phyloP scores from a whole-genome alignment of 2,113 vertebrate genomes.

The Chroicocephalus ridibundus region DNA sequence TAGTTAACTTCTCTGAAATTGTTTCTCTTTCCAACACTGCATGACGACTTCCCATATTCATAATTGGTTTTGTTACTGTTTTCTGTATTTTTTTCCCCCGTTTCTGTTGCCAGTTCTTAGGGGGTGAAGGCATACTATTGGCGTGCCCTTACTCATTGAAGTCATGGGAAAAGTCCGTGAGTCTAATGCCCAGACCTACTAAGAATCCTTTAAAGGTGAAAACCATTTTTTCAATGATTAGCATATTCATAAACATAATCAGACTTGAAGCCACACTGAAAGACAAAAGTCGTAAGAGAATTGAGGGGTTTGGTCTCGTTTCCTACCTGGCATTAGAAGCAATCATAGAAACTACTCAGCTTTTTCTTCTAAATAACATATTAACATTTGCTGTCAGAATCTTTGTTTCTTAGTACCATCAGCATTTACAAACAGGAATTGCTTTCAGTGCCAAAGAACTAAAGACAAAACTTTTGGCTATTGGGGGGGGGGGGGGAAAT shows the following conservation, averaged over 20 bases:
- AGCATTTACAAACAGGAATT: neutral
- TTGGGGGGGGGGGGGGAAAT: accelerated
- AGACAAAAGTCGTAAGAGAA: neutral
- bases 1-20: neutral
- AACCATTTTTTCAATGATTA: neutral
- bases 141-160: neutral
- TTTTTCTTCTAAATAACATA: neutral
- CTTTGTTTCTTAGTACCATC: neutral
- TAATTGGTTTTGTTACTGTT: neutral
- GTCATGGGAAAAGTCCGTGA: neutral
- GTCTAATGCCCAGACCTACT: neutral
- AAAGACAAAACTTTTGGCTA: neutral
- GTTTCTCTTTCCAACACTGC: neutral
- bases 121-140: neutral
- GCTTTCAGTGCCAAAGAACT: neutral
- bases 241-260: neutral
- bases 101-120: neutral
- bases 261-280: neutral
- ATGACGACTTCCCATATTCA: neutral
- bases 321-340: neutral
- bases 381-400: neutral
- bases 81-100: neutral
- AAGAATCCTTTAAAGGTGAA: neutral
- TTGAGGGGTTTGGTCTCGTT: neutral
- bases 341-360: neutral